phyloP scores from a whole-genome alignment of 2,888 invertebrate genomes.

The Gastracanthus pulcherrimus region DNA sequence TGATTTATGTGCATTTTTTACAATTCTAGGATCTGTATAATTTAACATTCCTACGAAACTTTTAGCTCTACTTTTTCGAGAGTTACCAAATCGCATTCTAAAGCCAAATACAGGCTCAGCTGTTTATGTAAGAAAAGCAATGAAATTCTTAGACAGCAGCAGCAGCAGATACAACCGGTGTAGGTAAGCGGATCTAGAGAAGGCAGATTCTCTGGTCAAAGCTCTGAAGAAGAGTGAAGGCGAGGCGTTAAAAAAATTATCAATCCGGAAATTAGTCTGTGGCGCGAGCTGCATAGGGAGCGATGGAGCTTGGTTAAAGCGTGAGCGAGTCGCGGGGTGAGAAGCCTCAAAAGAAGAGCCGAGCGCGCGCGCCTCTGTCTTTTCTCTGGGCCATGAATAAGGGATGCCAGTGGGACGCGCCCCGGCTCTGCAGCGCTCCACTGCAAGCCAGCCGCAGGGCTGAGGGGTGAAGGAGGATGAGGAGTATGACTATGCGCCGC shows the following conservation, averaged over 20 bases:
- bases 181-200: too few species aligned
- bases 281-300: not conserved
- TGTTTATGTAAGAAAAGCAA: too few species aligned
- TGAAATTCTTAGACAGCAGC: too few species aligned
- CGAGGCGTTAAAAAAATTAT: slow-evolving; percentile 31
- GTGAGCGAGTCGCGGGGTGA: not conserved
- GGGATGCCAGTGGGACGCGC: not conserved
- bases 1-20: too few species aligned
- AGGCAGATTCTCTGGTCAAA: too few species aligned
- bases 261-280: slow-evolving; percentile 36
- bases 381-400: slow-evolving; percentile 30
- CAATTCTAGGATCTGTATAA: too few species aligned
- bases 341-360: not conserved
- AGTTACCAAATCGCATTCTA: too few species aligned
- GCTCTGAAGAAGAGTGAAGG: not conserved
- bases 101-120: too few species aligned
- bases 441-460: too few species aligned
- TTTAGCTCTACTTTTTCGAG: too few species aligned
- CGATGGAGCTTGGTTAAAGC: not conserved
- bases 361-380: slow-evolving; percentile 1
- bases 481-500: not conserved
- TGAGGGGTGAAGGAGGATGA: not conserved
- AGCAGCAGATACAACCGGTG: too few species aligned
- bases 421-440: not conserved
- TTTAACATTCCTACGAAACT: too few species aligned